Base-by-base conservation (phyloP, 2,888 invertebrate genomes). In the Dermolepida albohirtum region DNA sequence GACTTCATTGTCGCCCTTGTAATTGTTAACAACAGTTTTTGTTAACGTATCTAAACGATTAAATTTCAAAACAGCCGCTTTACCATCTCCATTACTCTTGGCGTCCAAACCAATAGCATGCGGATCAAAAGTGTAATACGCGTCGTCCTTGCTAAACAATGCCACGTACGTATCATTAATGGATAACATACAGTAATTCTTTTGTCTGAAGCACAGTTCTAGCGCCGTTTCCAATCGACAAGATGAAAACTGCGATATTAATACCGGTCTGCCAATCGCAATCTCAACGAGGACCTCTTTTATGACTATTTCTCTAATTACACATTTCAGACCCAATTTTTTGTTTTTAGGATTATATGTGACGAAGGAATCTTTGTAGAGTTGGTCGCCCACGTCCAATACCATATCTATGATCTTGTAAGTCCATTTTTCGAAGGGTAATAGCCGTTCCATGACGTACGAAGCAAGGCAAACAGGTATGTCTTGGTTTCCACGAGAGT, bases 41-140 rank as follows among this genome's bases (percentile, higher is more conserved):
- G 76, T 75, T 14, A 84, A 40, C 44, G 73, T 71, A 0, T 77
- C 75, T 2, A 82, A 16, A 16, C 77, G 57, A 11, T 70, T 64
- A 52, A 76, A 75, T 16, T 70, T 69, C n/a, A 76, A 16, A 2
- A 77, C 70, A 0, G 71, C 71, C 7, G 75, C 75, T 14, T 44
- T 55, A 0, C 75, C 75, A 10, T 71, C 29, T 29, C 67, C 57
- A 57, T 67, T 12, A 51, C 70, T 44, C 11, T 74, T 74, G 0
- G 87, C 88, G 71, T 84, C 83, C 7, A 86, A 80, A 76, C 89
- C 86, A 0, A 88, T 79, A 69, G 87, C 86, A 50, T 85, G 85
- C 0, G 89, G 87, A 76, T 90, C 89, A 74, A 89, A 88, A 80
- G 89, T 81, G 79, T 88, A 90, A 78, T 83, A 90, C 0, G 85